Conservation (phyloP, 2,797 vertebrate species). For the Anolis apletophallus region DNA sequence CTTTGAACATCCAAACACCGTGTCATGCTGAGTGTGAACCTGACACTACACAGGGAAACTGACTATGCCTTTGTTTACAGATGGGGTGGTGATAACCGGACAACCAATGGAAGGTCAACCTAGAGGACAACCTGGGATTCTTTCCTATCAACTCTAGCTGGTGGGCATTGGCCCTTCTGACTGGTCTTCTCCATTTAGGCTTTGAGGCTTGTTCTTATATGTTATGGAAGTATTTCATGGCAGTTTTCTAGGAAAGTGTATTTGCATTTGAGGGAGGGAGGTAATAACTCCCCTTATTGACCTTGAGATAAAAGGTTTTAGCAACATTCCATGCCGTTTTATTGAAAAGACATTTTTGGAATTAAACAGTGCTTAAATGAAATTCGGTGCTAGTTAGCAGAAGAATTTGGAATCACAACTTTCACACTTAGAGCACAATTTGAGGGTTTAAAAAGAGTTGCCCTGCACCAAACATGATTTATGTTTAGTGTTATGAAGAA, state of each 20-base stretch:
- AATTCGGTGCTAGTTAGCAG: neutral
- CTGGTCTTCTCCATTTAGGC: slow-evolving; percentile 61
- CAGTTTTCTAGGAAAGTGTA: neutral
- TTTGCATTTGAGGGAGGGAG: neutral
- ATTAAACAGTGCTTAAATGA: neutral
- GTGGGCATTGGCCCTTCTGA: slow-evolving; percentile 51
- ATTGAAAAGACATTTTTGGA: neutral
- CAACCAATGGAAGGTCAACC: slow-evolving; percentile 69
- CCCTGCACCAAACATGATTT: neutral
- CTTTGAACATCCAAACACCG: slow-evolving; percentile 75
- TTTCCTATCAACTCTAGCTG: slow-evolving; percentile 68
- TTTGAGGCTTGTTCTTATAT: slow-evolving; percentile 15
- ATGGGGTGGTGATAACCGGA: slow-evolving; percentile 76
- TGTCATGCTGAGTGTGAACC: slow-evolving; percentile 80
- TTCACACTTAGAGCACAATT: neutral
- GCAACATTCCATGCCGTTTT: neutral
- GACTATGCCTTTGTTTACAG: slow-evolving; percentile 78
- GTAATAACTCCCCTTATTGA: neutral
- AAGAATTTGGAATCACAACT: neutral
- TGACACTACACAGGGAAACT: slow-evolving; percentile 75
- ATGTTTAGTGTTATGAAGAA: neutral
- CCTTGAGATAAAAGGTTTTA: neutral
- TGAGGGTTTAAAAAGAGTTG: neutral
- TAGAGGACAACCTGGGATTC: slow-evolving; percentile 68
- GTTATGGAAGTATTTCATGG: neutral